Percentiles rank a stretch among this genome's conserved stretches.
These are phyloP conservation scores for Corythaeola cristata DNA, from an alignment of 2,113 vertebrate species.

Conservation along the genomic window DNA sequence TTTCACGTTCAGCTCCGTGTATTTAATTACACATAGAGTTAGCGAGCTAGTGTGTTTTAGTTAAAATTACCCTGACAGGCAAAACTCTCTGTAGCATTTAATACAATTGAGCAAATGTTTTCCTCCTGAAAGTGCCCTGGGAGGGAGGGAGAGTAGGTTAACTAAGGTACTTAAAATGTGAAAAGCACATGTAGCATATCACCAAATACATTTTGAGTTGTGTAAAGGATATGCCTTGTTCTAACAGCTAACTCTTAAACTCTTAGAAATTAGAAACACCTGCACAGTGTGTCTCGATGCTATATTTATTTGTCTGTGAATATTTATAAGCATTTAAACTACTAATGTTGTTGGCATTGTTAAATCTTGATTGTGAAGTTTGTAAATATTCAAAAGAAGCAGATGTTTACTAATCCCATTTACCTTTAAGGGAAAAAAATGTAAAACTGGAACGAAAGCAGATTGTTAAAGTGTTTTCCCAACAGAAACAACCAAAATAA, in stretches of 20 bases:
- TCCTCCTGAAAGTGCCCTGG: slow-evolving; percentile 20
- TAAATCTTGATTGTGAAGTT: slow-evolving; percentile 54
- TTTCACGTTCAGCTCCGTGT: not conserved
- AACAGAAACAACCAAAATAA: slow-evolving; percentile 66
- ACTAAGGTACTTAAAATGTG: slow-evolving; percentile 18
- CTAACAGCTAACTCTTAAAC: slow-evolving; percentile 38
- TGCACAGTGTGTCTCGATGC: not conserved
- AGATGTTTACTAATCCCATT: slow-evolving; percentile 65
- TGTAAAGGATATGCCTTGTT: slow-evolving; percentile 38
- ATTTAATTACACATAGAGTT: slow-evolving; percentile 37
- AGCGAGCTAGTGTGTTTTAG: not conserved
- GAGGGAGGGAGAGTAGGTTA: slow-evolving; percentile 20
- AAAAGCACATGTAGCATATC: slow-evolving; percentile 32
- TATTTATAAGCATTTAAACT: slow-evolving; percentile 60
- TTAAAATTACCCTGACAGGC: slow-evolving; percentile 33
- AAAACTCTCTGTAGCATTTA: slow-evolving; percentile 35
- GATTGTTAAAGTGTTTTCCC: slow-evolving; percentile 58
- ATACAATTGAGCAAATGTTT: slow-evolving; percentile 46
- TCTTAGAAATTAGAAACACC: slow-evolving; percentile 57
- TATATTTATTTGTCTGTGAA: slow-evolving; percentile 60
- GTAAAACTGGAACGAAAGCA: slow-evolving; percentile 49
- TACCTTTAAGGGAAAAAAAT: slow-evolving; percentile 62
- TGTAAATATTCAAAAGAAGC: slow-evolving; percentile 74
- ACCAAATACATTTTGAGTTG: slow-evolving; percentile 22
- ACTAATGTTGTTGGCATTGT: slow-evolving; percentile 42